Evolutionary conservation across 2,888 invertebrate genomes (phyloP).

Genomic region (Protophormia terraenovae): DNA sequence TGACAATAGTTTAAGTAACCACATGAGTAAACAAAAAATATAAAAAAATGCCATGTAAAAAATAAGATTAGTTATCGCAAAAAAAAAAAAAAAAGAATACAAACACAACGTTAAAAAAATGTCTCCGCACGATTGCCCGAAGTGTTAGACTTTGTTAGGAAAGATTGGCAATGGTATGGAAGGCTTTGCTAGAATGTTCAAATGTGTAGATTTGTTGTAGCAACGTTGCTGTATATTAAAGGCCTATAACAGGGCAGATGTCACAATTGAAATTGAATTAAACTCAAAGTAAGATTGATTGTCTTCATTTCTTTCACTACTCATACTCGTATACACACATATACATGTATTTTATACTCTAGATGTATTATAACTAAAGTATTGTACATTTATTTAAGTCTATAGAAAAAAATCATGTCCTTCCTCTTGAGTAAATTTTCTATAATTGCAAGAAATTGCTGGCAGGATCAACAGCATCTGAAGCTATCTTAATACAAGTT

Average conservation of each 20-base stretch:
- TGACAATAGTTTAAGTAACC: slow-evolving; percentile 66
- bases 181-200: not conserved
- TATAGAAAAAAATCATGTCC: not conserved
- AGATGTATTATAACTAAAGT: too few relatives aligned
- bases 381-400: not conserved
- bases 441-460: not conserved
- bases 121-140: slow-evolving; percentile 62
- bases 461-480: slow-evolving; percentile 1
- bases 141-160: slow-evolving; percentile 60
- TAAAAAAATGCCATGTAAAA: slow-evolving; percentile 22
- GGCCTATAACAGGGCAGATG: slow-evolving; percentile 78
- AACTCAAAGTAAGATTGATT: slow-evolving; percentile 79
- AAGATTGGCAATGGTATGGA: slow-evolving; percentile 56
- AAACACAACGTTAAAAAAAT: slow-evolving; percentile 13
- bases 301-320: slow-evolving; percentile 70
- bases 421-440: slow-evolving; percentile 29
- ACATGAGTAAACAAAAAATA: slow-evolving; percentile 63
- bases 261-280: slow-evolving; percentile 82
- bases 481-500: slow-evolving; percentile 45
- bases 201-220: not conserved
- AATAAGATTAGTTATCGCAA: slow-evolving; percentile 42
- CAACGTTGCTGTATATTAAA: slow-evolving; percentile 37
- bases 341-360: too few relatives aligned
- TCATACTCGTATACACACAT: not conserved
- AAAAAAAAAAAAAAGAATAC: slow-evolving; percentile 59